Conservation (phyloP, 2,888 invertebrate genomes). For the Clitarchus hookeri region DNA sequence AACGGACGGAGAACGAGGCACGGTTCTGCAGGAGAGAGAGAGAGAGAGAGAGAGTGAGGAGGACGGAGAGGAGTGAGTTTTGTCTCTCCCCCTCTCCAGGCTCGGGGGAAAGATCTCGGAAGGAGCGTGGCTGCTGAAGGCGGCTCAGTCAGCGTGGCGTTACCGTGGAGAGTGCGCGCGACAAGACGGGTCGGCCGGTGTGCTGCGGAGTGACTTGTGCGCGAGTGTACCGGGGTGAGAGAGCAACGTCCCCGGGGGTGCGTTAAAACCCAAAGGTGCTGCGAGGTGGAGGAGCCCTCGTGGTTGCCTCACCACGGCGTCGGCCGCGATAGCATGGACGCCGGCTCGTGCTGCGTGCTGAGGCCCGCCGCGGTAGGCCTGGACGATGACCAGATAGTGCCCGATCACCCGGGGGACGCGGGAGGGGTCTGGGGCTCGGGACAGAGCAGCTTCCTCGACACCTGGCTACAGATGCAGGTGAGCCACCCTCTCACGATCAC, state of each 20-base stretch:
- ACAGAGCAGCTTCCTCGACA: constrained; percentile 33
- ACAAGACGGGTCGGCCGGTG: too few relatives aligned
- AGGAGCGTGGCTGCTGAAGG: not conserved
- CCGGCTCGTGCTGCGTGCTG: constrained; percentile 36
- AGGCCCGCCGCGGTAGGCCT: constrained; percentile 28
- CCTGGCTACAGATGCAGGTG: constrained; percentile 40
- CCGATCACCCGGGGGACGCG: constrained; percentile 34
- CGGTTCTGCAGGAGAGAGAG: not conserved
- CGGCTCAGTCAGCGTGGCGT: not conserved
- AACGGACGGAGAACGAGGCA: not conserved
- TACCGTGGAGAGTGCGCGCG: not conserved
- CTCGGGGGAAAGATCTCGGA: not conserved
- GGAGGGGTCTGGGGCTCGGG: constrained; percentile 31
- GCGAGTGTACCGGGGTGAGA: constrained; percentile 16
- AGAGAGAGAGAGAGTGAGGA: constrained; percentile 21
- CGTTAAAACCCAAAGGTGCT: not conserved
- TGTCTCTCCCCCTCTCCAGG: constrained; percentile 16
- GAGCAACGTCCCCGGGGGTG: not conserved
- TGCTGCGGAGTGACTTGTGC: not conserved
- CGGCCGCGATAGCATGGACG: constrained; percentile 33
- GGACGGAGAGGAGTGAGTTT: not conserved
- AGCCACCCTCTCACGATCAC: not conserved
- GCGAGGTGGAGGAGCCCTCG: not conserved
- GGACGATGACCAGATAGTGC: constrained; percentile 36
- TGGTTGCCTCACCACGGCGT: not conserved